Evolutionary conservation across 2,113 vertebrate genomes (phyloP).

Genomic region (Xyliphius kryptos): DNA sequence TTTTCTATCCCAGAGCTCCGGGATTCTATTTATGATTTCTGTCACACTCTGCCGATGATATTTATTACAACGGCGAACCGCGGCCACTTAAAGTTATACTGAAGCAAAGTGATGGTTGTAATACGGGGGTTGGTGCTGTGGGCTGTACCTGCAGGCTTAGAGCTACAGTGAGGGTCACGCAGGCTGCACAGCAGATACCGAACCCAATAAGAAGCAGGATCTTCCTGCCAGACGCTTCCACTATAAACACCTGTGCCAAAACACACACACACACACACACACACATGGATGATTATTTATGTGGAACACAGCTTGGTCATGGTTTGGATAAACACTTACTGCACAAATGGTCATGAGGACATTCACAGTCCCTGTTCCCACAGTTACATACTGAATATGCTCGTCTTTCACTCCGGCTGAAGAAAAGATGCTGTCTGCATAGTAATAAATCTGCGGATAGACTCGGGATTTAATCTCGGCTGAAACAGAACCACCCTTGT

Average conservation of each 20-base stretch:
- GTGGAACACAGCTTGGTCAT: constrained; percentile 3
- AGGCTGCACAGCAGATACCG: constrained; percentile 68
- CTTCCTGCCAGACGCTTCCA: constrained; percentile 76
- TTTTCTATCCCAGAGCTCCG: constrained; percentile 20
- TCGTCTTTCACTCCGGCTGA: constrained; percentile 64
- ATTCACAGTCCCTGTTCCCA: constrained; percentile 80
- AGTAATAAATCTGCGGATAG: constrained; percentile 84
- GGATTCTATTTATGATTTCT: constrained; percentile 22
- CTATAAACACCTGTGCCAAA: constrained; percentile 74
- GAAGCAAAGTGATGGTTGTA: constrained; percentile 9
- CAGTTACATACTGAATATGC: constrained; percentile 79
- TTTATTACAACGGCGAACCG: constrained; percentile 14
- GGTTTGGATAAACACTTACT: constrained; percentile 59
- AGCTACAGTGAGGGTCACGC: constrained; percentile 69
- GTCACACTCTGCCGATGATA: constrained; percentile 10
- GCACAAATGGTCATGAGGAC: constrained; percentile 77
- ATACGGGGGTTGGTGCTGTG: neutral
- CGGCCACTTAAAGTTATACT: constrained; percentile 7
- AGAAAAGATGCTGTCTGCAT: constrained; percentile 79
- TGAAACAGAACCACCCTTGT: too few relatives aligned
- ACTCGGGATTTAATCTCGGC: too few relatives aligned
- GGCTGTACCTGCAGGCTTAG: constrained; percentile 76
- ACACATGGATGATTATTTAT: too few relatives aligned
- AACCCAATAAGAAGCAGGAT: constrained; percentile 80
- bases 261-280: neutral